Conservation (phyloP, 2,113 vertebrate genomes). For the Passer domesticus region DNA sequence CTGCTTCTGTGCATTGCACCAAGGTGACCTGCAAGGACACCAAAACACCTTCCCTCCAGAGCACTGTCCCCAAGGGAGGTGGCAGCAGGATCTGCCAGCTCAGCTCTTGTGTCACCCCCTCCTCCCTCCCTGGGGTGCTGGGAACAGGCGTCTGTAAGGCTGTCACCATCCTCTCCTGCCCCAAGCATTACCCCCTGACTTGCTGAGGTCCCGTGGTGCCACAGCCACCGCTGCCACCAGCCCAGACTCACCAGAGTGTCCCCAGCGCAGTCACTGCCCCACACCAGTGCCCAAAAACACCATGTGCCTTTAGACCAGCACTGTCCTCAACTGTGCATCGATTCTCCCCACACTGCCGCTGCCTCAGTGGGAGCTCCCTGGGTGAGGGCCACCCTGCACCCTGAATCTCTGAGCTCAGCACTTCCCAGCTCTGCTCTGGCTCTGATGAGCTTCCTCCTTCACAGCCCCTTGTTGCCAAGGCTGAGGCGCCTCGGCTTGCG, state of each 20-base stretch:
- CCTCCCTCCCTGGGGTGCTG: neutral
- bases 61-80: fast-evolving
- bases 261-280: fast-evolving
- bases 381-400: fast-evolving
- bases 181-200: neutral
- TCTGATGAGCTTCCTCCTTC: neutral
- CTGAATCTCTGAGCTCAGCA: neutral
- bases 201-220: fast-evolving
- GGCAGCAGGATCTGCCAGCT: neutral
- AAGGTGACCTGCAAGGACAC: fast-evolving
- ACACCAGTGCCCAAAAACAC: neutral
- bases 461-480: neutral
- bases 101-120: neutral
- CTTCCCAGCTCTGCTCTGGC: neutral
- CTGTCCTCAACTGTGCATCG: fast-evolving
- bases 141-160: fast-evolving
- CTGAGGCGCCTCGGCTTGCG: neutral
- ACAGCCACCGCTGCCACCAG: fast-evolving
- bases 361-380: neutral
- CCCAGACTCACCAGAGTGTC: fast-evolving
- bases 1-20: fast-evolving
- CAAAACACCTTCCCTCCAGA: neutral
- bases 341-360: fast-evolving
- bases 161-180: neutral
- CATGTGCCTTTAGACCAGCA: fast-evolving